Conservation (phyloP, 2,113 vertebrate genomes). For the Cyphomyrus discorhynchus region DNA sequence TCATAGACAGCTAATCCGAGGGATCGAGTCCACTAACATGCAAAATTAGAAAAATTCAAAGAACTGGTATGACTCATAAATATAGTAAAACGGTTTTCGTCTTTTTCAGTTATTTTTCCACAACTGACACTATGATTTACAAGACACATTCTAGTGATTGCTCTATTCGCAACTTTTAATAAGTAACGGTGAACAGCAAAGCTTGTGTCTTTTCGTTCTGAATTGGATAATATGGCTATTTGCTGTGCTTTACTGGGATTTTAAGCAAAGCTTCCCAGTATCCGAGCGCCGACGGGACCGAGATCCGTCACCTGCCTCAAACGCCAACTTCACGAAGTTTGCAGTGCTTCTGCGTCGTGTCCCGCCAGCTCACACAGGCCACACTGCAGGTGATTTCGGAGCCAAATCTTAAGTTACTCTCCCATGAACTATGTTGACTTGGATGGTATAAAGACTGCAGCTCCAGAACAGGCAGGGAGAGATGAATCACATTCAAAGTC, state of each 20-base stretch:
- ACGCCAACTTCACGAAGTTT: neutral
- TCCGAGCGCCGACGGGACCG: neutral
- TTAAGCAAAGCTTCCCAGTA: neutral
- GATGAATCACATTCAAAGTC: neutral
- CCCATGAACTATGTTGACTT: neutral
- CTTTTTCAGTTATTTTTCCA: neutral
- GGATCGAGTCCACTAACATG: neutral
- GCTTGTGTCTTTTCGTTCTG: neutral
- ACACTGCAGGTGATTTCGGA: neutral
- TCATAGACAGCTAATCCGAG: neutral
- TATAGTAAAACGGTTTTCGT: neutral
- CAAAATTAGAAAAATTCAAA: neutral
- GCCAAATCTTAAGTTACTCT: neutral
- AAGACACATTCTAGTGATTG: neutral
- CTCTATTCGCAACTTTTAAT: neutral
- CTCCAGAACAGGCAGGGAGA: neutral
- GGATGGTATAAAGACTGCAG: neutral
- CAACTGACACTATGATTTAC: neutral
- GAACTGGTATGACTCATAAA: neutral
- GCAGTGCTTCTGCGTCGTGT: neutral
- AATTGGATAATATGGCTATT: neutral
- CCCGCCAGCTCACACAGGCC: neutral
- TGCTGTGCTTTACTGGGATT: neutral
- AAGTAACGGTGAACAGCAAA: neutral
- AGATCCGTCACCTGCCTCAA: neutral